Conservation (phyloP, 2,797 vertebrate genomes). For the Mionectes olivaceus region DNA sequence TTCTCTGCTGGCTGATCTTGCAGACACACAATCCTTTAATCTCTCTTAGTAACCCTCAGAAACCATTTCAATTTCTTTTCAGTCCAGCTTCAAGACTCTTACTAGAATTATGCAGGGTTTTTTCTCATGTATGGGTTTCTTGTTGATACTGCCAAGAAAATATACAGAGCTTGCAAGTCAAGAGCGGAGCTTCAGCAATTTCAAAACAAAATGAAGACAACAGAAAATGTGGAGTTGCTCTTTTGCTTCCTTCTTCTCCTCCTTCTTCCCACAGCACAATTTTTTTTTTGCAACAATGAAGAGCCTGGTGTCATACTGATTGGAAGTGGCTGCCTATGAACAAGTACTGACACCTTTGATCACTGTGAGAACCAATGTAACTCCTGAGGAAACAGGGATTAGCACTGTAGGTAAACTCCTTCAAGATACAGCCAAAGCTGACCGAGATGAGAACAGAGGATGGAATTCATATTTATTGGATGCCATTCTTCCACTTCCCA, state of each 20-base stretch:
- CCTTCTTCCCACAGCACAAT: not conserved
- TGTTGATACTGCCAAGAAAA: not conserved
- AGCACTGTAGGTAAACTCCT: accelerated
- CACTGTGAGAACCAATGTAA: not conserved
- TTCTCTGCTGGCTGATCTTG: not conserved
- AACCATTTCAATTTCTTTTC: not conserved
- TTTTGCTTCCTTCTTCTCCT: not conserved
- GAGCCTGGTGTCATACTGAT: not conserved
- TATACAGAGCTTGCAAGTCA: not conserved
- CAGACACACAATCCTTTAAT: not conserved
- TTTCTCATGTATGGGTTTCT: not conserved
- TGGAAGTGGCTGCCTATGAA: not conserved
- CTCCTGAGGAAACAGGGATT: not conserved
- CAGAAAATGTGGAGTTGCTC: not conserved
- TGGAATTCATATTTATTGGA: no score
- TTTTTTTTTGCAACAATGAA: not conserved
- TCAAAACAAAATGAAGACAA: not conserved
- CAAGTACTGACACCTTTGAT: not conserved
- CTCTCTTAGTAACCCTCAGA: not conserved
- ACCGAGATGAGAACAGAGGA: not conserved
- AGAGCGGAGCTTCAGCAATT: not conserved
- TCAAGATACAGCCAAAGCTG: not conserved
- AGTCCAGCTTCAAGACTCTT: not conserved
- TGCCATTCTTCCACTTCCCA: no score
- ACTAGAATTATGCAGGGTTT: not conserved